A percentile compares a stretch with the other conserved stretches of the same genome.
phyloP scores from a whole-genome alignment of 2,888 invertebrate genomes.

The Caenorhabditis plicata region DNA sequence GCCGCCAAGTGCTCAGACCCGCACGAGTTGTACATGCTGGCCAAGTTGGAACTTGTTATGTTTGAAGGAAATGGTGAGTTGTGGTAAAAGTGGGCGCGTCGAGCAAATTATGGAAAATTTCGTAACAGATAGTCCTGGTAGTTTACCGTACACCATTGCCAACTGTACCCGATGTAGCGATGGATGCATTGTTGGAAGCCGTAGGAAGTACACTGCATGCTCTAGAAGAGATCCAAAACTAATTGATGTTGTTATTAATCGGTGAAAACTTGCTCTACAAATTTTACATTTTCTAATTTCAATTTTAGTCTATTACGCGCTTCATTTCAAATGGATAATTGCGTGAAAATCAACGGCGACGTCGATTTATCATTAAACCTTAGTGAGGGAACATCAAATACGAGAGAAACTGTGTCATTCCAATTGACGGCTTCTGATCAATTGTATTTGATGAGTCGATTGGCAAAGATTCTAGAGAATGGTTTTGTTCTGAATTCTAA shows the following conservation, averaged over 20 bases:
- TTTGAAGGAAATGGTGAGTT: slow-evolving; percentile 15
- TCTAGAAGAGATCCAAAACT: slow-evolving; percentile 14
- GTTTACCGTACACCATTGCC: slow-evolving; percentile 20
- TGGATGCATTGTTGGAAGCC: slow-evolving; percentile 25
- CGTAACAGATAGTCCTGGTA: slow-evolving; percentile 1
- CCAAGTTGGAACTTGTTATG: slow-evolving; percentile 16
- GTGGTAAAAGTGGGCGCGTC: not conserved
- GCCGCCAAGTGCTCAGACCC: slow-evolving; percentile 27
- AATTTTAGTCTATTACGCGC: too few relatives aligned
- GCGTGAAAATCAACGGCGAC: too few relatives aligned
- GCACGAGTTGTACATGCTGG: slow-evolving; percentile 13
- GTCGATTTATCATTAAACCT: too few relatives aligned
- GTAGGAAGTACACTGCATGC: slow-evolving; percentile 10
- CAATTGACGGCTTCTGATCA: slow-evolving; percentile 22
- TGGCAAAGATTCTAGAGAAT: slow-evolving; percentile 18
- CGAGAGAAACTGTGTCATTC: slow-evolving; percentile 9
- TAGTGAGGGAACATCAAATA: not conserved
- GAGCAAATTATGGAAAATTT: too few relatives aligned
- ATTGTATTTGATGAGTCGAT: slow-evolving; percentile 16
- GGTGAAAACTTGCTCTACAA: too few relatives aligned
- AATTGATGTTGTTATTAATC: slow-evolving; percentile 9
- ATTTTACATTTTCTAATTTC: too few relatives aligned
- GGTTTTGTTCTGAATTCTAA: slow-evolving; percentile 4
- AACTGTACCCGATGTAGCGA: slow-evolving; percentile 13
- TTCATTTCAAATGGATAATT: too few relatives aligned